These are phyloP conservation scores for Mystacornis crossleyi DNA, from an alignment of 2,113 vertebrate species.

Conservation along the genomic window DNA sequence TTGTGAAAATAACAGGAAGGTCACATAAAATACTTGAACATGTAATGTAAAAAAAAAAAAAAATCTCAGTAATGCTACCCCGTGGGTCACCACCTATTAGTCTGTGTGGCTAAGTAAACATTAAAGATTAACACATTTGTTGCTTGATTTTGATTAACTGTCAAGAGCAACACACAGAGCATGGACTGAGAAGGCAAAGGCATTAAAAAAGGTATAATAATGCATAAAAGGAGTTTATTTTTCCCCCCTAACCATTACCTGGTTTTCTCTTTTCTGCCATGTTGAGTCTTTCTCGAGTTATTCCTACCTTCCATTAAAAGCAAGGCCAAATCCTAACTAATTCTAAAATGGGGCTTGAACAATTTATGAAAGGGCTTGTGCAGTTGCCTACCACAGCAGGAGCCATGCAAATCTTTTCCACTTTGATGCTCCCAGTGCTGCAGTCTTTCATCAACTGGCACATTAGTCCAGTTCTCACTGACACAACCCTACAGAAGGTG, in stretches of 20 bases:
- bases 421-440: neutral
- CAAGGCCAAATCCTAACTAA: neutral
- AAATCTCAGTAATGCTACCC: neutral
- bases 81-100: neutral
- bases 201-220: neutral
- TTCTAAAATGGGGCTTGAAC: neutral
- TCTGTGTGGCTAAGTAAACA: neutral
- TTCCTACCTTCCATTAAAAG: neutral
- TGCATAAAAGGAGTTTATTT: neutral
- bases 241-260: accelerated
- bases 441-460: neutral
- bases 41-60: neutral
- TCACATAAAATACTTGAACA: neutral
- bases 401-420: neutral
- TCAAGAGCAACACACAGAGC: neutral
- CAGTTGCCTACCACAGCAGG: constrained; percentile 15
- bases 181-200: neutral
- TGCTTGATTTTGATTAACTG: constrained; percentile 5
- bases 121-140: neutral
- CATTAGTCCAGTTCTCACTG: neutral
- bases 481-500: neutral
- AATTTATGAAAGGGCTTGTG: neutral
- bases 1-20: constrained; percentile 24
- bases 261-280: neutral
- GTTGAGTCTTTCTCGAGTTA: neutral